Evolutionary conservation across 2,797 vertebrate species (phyloP).

Genomic region (Tinamus major): DNA sequence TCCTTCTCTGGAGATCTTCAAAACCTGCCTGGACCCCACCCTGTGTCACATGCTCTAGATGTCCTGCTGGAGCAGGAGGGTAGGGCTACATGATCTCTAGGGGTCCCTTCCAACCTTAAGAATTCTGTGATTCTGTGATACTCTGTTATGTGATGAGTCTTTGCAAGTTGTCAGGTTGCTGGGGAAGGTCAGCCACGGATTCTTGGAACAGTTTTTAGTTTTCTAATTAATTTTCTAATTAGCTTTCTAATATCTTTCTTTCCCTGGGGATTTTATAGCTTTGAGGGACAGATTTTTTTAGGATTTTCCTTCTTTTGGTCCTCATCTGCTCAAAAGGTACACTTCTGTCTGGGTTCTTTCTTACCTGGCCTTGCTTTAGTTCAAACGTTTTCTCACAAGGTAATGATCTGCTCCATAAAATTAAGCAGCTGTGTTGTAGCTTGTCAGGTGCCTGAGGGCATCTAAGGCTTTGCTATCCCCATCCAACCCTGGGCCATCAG

Average conservation of each 20-base stretch:
- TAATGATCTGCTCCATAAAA: background rate
- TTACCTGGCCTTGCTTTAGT: background rate
- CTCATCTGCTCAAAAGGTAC: background rate
- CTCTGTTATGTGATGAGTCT: background rate
- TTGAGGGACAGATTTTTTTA: background rate
- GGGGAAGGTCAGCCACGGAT: fast-evolving
- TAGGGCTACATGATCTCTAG: too few species aligned
- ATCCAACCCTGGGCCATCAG: too few species aligned
- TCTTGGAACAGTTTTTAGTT: background rate
- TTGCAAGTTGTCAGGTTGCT: background rate
- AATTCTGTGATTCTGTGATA: too few species aligned
- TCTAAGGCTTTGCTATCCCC: background rate
- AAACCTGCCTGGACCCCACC: too few species aligned
- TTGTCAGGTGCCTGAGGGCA: background rate
- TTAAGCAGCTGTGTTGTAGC: fast-evolving
- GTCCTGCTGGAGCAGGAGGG: too few species aligned
- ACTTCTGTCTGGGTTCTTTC: background rate
- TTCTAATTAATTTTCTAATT: too few species aligned
- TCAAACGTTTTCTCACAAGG: background rate
- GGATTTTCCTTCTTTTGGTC: background rate
- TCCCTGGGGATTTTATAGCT: background rate
- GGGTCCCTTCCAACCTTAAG: too few species aligned
- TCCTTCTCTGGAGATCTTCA: too few species aligned
- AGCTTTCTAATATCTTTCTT: background rate
- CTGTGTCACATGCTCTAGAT: too few species aligned